Percentiles rank a stretch among this genome's conserved stretches.
phyloP scores from a whole-genome alignment of 1,140 invertebrate genomes.

The Leptopilina boulardi region DNA sequence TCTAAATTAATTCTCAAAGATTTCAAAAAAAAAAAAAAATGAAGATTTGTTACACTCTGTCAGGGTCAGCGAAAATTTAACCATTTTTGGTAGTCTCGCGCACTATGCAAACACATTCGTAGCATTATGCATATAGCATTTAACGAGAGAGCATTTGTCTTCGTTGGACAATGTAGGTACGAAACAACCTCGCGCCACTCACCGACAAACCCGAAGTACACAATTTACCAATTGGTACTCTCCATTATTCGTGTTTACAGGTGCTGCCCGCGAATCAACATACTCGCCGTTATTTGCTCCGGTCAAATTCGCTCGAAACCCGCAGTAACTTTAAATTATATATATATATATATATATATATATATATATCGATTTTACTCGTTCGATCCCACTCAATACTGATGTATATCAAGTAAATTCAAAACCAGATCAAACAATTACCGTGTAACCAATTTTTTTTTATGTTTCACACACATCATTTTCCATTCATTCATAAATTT shows the following conservation, averaged over 20 bases:
- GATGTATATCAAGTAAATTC: constrained; percentile 10
- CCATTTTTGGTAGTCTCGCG: neutral
- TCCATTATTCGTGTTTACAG: constrained; percentile 69
- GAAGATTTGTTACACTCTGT: neutral
- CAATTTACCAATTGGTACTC: constrained; percentile 68
- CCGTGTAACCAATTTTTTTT: neutral
- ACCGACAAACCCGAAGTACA: constrained; percentile 52
- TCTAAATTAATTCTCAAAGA: no score
- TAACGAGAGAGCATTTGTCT: constrained; percentile 30
- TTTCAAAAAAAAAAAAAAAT: neutral
- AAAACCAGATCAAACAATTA: neutral
- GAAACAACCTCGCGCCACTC: constrained; percentile 40
- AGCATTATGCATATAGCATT: constrained; percentile 23
- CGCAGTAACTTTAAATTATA: constrained; percentile 65
- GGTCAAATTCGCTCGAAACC: constrained; percentile 62
- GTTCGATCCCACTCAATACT: constrained; percentile 14
- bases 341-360: no score
- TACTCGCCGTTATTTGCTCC: constrained; percentile 59
- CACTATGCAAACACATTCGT: neutral
- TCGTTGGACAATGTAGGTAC: constrained; percentile 29
- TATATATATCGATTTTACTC: constrained; percentile 64
- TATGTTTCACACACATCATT: neutral
- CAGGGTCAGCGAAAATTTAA: neutral
- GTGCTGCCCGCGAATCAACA: constrained; percentile 64
- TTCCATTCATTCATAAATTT: neutral